Evolutionary conservation across 2,113 vertebrate species (phyloP).

Genomic region (Orcinus orca): DNA sequence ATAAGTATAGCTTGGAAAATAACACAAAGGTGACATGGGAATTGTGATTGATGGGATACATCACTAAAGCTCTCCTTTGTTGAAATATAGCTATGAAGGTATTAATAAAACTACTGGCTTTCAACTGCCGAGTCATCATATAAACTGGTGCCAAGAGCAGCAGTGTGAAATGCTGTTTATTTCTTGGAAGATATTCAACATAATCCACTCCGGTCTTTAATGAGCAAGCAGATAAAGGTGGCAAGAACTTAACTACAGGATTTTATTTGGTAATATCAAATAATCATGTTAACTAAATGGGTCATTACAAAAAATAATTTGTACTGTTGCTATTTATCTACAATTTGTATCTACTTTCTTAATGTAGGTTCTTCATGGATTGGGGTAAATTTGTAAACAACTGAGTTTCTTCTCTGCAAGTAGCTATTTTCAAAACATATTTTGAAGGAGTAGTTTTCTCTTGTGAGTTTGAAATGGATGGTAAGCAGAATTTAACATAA

Average conservation of each 20-base stretch:
- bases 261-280: conserved; percentile 26
- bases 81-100: background rate
- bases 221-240: conserved; percentile 18
- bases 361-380: background rate
- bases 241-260: background rate
- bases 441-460: background rate
- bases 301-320: background rate
- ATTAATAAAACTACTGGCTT: conserved; percentile 27
- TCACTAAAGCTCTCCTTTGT: background rate
- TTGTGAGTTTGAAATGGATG: background rate
- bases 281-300: background rate
- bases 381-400: background rate
- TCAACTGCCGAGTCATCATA: background rate
- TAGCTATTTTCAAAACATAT: background rate
- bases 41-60: background rate
- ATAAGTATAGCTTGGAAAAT: conserved; percentile 28
- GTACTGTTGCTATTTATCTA: background rate
- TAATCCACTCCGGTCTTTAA: background rate
- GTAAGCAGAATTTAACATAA: background rate
- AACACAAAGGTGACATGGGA: background rate
- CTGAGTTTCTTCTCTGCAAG: background rate
- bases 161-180: background rate
- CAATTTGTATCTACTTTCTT: background rate
- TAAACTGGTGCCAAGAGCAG: background rate
- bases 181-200: background rate